Conservation (phyloP, 2,113 vertebrate genomes). For the Nematolebias whitei region DNA sequence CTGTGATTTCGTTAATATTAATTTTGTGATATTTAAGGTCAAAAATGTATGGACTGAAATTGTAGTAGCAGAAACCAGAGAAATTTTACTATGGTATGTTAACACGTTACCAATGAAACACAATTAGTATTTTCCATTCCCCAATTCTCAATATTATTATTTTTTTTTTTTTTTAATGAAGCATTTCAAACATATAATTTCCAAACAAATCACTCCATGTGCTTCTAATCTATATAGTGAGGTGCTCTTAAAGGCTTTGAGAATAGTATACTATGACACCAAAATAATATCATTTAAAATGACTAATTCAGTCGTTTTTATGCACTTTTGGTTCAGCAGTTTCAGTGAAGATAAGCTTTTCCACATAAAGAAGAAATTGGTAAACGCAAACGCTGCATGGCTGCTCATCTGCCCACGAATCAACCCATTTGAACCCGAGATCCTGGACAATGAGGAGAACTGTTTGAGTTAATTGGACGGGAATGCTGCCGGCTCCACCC, state of each 20-base stretch:
- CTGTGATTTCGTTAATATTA: no score
- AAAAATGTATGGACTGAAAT: no score
- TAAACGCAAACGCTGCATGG: constrained; percentile 30
- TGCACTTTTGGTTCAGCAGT: neutral
- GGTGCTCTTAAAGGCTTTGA: neutral
- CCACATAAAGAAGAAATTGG: constrained; percentile 2
- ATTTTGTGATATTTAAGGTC: no score
- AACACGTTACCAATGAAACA: no score
- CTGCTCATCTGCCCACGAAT: constrained; percentile 26
- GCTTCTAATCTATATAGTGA: neutral
- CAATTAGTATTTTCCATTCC: no score
- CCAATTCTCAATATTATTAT: no score
- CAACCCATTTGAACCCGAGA: constrained; percentile 39
- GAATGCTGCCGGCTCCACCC: constrained; percentile 58
- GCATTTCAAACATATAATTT: neutral
- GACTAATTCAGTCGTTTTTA: neutral
- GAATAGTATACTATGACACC: no score
- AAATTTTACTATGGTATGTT: no score
- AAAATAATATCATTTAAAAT: neutral
- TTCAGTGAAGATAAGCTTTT: constrained; percentile 21
- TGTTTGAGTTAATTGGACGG: constrained; percentile 70
- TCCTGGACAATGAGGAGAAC: constrained; percentile 35
- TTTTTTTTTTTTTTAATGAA: no score
- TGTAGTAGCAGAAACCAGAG: no score
- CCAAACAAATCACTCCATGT: no score